Base-by-base conservation (phyloP, 2,113 vertebrate species). In the Sialia sialis region DNA sequence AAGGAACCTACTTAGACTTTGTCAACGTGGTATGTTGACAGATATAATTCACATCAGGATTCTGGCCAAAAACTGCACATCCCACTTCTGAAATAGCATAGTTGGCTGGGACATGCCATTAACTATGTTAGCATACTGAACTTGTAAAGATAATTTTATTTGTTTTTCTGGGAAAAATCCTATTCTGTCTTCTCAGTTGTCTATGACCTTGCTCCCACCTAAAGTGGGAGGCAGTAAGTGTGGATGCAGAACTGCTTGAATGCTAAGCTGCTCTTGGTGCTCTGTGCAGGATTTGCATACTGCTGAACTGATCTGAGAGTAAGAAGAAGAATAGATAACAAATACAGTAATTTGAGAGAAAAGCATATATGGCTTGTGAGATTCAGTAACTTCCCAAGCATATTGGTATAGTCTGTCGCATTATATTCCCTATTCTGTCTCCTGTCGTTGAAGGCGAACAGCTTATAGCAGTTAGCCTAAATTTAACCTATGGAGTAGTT, bases 11-110 rank as follows among this genome's bases (percentile, higher is more conserved):
- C 81, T 83, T 60, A 46, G 25, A 52, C 56, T 83, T 77, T 93
- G 75, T 94, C 60, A 62, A 77, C 16, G 23, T 95, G 88, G 51
- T 73, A 25, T 88, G 88, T 84, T 95, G 93, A 70, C 68, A 90
- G 83, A 83, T 90, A 27, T 70, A 97, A 73, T 78, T 92, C 80
- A 87, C 1, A 8, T 51, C 39, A 49, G 77, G 69, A 63, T 59
- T 59, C 43, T 14, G 36, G 79, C 94, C 83, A 94, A 80, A 66
- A 54, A 30, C 26, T 73, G 46, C 56, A 54, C 13, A 34, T 91
- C 77, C 14, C n/a, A 32, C 21, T 70, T 74, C 55, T 93, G 44
- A 83, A 68, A 44, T 16, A 26, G 19, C 8, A 10, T n/a, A 49
- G 34, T 30, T 83, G 83, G 49, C 79, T 86, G 83, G 72, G 51